Percentiles rank a stretch among this genome's conserved stretches.
Evolutionary conservation across 2,797 vertebrate species (phyloP).

Genomic region (Rousettus madagascariensis): DNA sequence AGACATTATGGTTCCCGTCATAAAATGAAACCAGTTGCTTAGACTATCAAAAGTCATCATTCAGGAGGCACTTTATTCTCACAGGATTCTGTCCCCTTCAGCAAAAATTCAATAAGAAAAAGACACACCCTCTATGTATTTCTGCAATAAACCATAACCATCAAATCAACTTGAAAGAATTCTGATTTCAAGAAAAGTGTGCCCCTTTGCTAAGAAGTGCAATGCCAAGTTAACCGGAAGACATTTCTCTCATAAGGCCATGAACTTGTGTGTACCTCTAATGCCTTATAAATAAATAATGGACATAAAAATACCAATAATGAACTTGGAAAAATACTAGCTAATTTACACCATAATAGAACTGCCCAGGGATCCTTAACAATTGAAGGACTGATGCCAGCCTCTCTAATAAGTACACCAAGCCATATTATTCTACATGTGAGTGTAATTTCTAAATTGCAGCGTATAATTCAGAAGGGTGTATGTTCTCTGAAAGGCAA

Average conservation of each 20-base stretch:
- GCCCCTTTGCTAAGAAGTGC: not conserved
- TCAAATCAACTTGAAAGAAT: conserved; percentile 6
- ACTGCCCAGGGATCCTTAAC: conserved; percentile 66
- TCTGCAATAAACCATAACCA: not conserved
- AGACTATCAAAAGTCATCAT: not conserved
- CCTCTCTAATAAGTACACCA: conserved; percentile 52
- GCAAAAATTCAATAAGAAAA: not conserved
- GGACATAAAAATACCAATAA: conserved; percentile 69
- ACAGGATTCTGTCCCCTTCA: not conserved
- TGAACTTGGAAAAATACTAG: conserved; percentile 68
- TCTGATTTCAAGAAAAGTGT: conserved; percentile 32
- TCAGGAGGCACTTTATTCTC: not conserved
- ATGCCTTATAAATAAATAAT: conserved; percentile 68
- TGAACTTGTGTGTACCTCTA: conserved; percentile 37
- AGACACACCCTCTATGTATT: not conserved
- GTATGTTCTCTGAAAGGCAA: conserved; percentile 79
- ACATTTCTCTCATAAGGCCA: conserved; percentile 41
- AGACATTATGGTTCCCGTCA: not conserved
- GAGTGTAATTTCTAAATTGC: conserved; percentile 80
- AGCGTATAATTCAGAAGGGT: conserved; percentile 79
- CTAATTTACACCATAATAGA: conserved; percentile 71
- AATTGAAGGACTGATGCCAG: conserved; percentile 62
- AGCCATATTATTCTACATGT: conserved; percentile 59
- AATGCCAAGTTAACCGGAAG: conserved; percentile 43
- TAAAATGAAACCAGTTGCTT: not conserved